Conservation (phyloP, 2,113 vertebrate genomes). For the Eolophus roseicapilla region DNA sequence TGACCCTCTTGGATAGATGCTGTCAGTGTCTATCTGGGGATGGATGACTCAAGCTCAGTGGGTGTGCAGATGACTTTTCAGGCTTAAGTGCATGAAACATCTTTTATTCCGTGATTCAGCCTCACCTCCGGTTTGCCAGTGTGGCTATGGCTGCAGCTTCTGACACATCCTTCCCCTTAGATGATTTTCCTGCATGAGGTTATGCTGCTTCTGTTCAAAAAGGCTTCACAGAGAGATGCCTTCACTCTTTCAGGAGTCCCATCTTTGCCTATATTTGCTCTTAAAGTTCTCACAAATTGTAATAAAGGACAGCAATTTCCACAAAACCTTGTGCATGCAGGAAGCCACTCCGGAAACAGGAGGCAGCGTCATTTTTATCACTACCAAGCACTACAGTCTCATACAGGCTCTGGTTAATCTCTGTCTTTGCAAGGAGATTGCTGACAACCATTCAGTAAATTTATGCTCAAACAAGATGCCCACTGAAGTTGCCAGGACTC, state of each 20-base stretch:
- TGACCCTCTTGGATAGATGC: background rate
- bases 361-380: background rate
- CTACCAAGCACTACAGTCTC: background rate
- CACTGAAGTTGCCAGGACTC: background rate
- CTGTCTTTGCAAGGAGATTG: background rate
- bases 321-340: background rate
- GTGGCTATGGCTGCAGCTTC: background rate
- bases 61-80: background rate
- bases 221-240: background rate
- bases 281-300: background rate
- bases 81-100: background rate
- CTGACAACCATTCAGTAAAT: background rate
- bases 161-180: background rate
- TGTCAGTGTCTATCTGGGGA: background rate
- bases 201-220: background rate
- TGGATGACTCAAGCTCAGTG: background rate
- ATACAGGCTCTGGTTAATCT: background rate
- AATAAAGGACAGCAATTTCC: background rate
- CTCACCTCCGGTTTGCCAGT: background rate
- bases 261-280: background rate
- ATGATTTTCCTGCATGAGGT: background rate
- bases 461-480: background rate
- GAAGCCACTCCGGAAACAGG: background rate
- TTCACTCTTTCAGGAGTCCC: background rate
- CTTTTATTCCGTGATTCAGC: background rate